Conservation (phyloP, 2,888 invertebrate species). For the Flexamia atlantica region DNA sequence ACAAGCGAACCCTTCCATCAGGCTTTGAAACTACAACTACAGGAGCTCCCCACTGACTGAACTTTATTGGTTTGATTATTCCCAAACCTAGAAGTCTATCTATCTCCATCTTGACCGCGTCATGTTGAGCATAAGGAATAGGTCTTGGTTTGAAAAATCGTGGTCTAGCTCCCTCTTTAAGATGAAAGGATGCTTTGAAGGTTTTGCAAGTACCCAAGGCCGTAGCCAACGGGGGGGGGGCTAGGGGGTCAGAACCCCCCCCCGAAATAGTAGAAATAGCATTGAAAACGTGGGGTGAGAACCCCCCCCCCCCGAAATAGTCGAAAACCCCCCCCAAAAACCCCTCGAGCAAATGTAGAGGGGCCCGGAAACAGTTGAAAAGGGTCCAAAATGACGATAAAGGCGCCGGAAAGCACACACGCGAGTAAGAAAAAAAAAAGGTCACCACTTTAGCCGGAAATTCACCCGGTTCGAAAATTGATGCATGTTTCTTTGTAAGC, state of each 20-base stretch:
- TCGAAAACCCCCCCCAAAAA: too few species aligned
- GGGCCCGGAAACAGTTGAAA: too few species aligned
- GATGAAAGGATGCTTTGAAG: conserved; percentile 18
- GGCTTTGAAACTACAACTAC: conserved; percentile 37
- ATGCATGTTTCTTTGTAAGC: not conserved
- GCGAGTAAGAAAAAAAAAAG: too few species aligned
- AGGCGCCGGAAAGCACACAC: too few species aligned
- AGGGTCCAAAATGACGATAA: too few species aligned
- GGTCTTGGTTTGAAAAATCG: not conserved
- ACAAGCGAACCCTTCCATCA: conserved; percentile 3
- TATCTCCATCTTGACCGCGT: not conserved
- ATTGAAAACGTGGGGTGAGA: too few species aligned
- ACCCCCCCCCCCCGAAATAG: too few species aligned
- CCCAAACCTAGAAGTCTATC: not conserved
- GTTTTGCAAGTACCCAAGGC: not conserved
- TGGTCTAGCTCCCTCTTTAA: conserved; percentile 18
- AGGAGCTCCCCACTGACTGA: conserved; percentile 28
- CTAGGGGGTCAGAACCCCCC: too few species aligned
- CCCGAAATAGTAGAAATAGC: too few species aligned
- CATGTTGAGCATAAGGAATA: not conserved
- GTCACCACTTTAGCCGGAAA: too few species aligned
- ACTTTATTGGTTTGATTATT: not conserved
- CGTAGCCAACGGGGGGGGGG: too few species aligned
- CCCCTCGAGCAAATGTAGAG: too few species aligned
- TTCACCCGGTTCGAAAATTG: not conserved